Conservation (phyloP, 2,797 vertebrate species). For the Gobionotothen gibberifrons region DNA sequence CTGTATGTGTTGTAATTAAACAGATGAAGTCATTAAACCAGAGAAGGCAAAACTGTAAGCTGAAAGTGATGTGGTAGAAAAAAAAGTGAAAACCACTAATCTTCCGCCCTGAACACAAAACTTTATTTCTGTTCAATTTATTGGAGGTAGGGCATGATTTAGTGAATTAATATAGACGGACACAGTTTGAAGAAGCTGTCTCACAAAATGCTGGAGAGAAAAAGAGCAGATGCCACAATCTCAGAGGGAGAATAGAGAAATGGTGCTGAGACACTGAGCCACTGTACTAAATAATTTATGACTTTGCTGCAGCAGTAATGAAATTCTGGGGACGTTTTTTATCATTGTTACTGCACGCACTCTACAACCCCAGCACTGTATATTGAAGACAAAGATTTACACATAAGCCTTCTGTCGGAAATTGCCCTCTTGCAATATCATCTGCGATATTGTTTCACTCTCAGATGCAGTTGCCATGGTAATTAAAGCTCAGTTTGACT, state of each 20-base stretch:
- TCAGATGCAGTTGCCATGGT: slow-evolving; percentile 73
- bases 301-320: slow-evolving; percentile 79
- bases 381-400: slow-evolving; percentile 63
- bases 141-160: slow-evolving; percentile 1
- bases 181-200: slow-evolving; percentile 12
- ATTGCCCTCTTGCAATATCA: slow-evolving; percentile 53
- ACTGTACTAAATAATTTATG: slow-evolving; percentile 81
- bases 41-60: slow-evolving; percentile 10
- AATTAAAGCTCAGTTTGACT: slow-evolving; percentile 70
- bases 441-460: slow-evolving; percentile 68
- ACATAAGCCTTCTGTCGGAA: slow-evolving; percentile 52
- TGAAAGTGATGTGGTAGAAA: slow-evolving; percentile 7
- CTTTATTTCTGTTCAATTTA: slow-evolving; percentile 10
- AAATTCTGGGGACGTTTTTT: slow-evolving; percentile 72
- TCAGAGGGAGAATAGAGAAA: slow-evolving; percentile 69
- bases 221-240: slow-evolving; percentile 63
- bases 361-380: slow-evolving; percentile 34
- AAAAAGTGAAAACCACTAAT: slow-evolving; percentile 4
- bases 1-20: slow-evolving; percentile 1
- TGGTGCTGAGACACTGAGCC: slow-evolving; percentile 73
- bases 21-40: slow-evolving; percentile 7
- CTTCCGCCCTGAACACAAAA: slow-evolving; percentile 7
- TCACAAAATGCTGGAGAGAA: slow-evolving; percentile 49
- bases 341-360: slow-evolving; percentile 66
- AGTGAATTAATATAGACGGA: slow-evolving; percentile 21